These are phyloP conservation scores for Horisme vitalbata DNA, from an alignment of 2,888 invertebrate species.

Conservation along the genomic window DNA sequence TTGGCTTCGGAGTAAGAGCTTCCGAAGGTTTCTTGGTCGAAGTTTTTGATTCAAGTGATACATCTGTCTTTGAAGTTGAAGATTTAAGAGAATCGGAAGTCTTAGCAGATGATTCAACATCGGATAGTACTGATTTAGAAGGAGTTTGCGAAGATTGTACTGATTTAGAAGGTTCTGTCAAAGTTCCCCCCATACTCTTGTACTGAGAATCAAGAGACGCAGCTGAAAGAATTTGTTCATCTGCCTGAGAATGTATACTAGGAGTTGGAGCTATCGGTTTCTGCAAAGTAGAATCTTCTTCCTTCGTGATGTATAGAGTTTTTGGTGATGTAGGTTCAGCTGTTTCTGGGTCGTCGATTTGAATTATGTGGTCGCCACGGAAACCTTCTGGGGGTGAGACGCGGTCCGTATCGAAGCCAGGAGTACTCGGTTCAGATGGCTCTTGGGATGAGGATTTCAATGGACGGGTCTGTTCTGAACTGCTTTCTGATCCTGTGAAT, in stretches of 20 bases:
- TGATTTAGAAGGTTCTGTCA: constrained; percentile 20
- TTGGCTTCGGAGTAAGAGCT: constrained; percentile 6
- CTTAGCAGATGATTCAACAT: not conserved
- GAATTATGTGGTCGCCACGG: constrained; percentile 48
- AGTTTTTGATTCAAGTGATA: too few relatives aligned
- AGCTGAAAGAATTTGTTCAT: constrained; percentile 69
- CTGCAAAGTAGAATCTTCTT: constrained; percentile 59
- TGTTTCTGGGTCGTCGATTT: constrained; percentile 63
- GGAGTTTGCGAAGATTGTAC: constrained; percentile 1
- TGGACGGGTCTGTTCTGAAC: constrained; percentile 58
- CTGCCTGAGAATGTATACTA: constrained; percentile 44
- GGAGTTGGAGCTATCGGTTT: constrained; percentile 68
- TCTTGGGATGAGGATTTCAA: constrained; percentile 60
- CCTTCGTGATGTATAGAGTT: constrained; percentile 60
- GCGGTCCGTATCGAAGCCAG: constrained; percentile 49
- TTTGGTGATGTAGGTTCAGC: constrained; percentile 51
- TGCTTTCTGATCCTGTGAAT: constrained; percentile 53
- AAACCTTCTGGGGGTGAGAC: constrained; percentile 52
- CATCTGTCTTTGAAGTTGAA: too few relatives aligned
- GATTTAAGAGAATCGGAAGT: not conserved
- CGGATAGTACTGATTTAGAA: not conserved
- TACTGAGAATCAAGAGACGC: constrained; percentile 58
- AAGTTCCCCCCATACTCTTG: constrained; percentile 38
- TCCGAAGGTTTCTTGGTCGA: not conserved
- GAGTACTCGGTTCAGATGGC: constrained; percentile 57